Base-by-base conservation (phyloP, 37 sponge, comb jelly and placozoan species). In the Theonella swinhoei region DNA sequence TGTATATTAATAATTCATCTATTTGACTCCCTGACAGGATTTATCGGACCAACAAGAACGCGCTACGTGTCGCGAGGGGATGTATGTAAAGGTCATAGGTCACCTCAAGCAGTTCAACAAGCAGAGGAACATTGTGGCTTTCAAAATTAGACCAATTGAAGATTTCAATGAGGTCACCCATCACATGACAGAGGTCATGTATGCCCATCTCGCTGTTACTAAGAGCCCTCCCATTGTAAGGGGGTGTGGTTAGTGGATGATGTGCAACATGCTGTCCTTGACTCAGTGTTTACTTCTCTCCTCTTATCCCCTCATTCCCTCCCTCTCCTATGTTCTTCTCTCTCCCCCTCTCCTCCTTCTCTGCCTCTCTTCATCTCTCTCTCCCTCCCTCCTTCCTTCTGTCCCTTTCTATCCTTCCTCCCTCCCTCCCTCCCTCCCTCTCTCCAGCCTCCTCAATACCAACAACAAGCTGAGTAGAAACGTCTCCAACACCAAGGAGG, bases 91-190 rank as follows among this genome's bases (percentile, higher is more conserved):
- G 20, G 91, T 90, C 30, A 29, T 86, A 14, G 98, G 98, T 1
- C 89, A 92, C 41, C 37, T 97, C 22, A 80, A 89, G 42, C 32
- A 78, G 42, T 92, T 95, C 68, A 93, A 88, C 74, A 85, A 93
- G 68, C 93, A 91, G 65, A 76, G 74, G 31, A 91, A 68, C 31
- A 66, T 97, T 38, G 80, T 87, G 23, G 93, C 87, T 1, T 95
- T 95, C 82, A 2, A 42, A 11, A 76, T 97, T 34, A 73, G 62
- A 36, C 96, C 96, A 32, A 63, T 97, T n/a, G 81, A 72, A 8
- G 86, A 92, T 47, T 95, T 88, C 77, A 97, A 97, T 81, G 98
- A 95, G 60, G 65, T 97, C 58, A 81, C 88, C 20, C 67, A 86
- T 35, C 98, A 97, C 73, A 58, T 95, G 64, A 43, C 90, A 0